A percentile compares a stretch with the other conserved stretches of the same genome.
Conservation (phyloP, 2,797 vertebrate species). For the Neomorphus geoffroyi region DNA sequence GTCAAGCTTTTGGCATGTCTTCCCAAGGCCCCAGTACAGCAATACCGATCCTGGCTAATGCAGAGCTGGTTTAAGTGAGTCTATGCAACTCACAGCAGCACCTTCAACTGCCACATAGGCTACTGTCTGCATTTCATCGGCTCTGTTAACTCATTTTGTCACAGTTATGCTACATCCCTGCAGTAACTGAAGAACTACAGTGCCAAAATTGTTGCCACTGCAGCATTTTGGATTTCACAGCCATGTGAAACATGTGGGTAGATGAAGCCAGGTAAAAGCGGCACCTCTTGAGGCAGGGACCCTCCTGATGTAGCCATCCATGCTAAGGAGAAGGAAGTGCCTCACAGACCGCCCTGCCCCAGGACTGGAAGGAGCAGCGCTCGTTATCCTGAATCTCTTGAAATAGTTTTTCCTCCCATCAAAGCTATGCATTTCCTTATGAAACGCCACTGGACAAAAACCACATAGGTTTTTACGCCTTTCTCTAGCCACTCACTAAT, state of each 20-base stretch:
- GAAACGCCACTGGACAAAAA: background rate
- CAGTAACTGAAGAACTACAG: background rate
- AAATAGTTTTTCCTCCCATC: background rate
- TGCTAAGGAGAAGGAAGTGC: background rate
- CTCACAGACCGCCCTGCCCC: rapidly evolving
- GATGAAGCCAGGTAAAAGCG: background rate
- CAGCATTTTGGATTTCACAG: background rate
- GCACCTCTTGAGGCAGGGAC: background rate
- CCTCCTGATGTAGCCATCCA: background rate
- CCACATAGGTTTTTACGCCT: background rate
- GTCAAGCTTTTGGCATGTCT: background rate
- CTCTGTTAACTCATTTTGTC: background rate
- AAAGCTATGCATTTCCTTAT: background rate
- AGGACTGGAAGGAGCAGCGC: rapidly evolving
- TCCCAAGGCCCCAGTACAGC: background rate
- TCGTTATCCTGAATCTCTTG: background rate
- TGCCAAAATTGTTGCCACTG: background rate
- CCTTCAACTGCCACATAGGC: background rate
- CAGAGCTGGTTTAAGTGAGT: background rate
- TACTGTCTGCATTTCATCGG: background rate
- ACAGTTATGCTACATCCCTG: background rate
- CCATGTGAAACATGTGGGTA: background rate
- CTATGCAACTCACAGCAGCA: background rate
- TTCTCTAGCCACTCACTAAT: background rate
- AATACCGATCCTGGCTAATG: background rate